Percentiles rank a stretch among this genome's conserved stretches.
Evolutionary conservation across 2,888 invertebrate species (phyloP).

Genomic region (Hirtodrosophila trivittata): DNA sequence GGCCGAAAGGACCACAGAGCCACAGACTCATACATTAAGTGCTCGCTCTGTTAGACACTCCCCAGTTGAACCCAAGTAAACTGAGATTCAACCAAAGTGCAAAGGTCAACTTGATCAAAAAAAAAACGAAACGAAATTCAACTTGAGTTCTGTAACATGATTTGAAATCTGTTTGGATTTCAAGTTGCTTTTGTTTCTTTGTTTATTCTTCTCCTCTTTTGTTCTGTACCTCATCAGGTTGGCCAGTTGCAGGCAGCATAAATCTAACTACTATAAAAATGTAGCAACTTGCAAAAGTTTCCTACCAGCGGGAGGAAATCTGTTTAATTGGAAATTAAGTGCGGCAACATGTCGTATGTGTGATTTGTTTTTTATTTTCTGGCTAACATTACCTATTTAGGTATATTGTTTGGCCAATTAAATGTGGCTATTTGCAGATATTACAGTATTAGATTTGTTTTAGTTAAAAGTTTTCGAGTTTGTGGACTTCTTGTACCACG

Average conservation of each 20-base stretch:
- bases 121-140: too few relatives aligned
- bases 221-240: too few relatives aligned
- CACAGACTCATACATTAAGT: too few relatives aligned
- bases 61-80: too few relatives aligned
- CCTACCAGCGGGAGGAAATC: constrained; percentile 11
- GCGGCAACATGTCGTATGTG: constrained; percentile 44
- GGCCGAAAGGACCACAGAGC: too few relatives aligned
- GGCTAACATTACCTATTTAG: background rate
- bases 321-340: constrained; percentile 54
- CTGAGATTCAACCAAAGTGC: too few relatives aligned
- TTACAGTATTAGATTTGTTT: constrained; percentile 26
- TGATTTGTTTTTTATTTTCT: constrained; percentile 4
- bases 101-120: too few relatives aligned
- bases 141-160: too few relatives aligned
- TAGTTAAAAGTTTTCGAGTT: constrained; percentile 18
- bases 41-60: too few relatives aligned
- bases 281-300: constrained; percentile 32
- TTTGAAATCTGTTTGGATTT: too few relatives aligned
- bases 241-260: constrained; percentile 39
- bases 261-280: constrained; percentile 31
- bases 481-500: constrained; percentile 6
- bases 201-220: constrained; percentile 2
- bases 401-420: constrained; percentile 42
- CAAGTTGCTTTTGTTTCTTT: background rate
- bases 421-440: constrained; percentile 24